Evolutionary conservation across 2,113 vertebrate genomes (phyloP), one percentile per base, ranked within the genome.

Genomic region (Chaetura pelagica): DNA sequence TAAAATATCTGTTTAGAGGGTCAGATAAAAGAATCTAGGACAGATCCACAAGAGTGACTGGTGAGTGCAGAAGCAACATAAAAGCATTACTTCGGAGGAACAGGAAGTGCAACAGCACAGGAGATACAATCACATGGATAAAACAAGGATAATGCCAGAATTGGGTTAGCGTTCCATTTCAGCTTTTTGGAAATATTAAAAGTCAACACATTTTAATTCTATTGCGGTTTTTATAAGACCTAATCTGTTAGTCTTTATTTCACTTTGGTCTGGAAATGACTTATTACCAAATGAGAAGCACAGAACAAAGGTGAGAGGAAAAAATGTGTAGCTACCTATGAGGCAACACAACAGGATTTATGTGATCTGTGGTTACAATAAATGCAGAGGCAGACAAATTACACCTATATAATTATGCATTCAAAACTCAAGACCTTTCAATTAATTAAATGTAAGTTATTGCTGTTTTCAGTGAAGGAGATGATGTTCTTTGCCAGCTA

Each of bases 21-120:
- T 76, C 93, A 95, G 49, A 72, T 81, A 69, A 84, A 91, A 96
- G 93, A 89, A 97, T 95, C 62, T 91, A 91, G 94, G 91, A 73
- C 87, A 91, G 49, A 93, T 72, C 40, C 49, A 19, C 46, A 68
- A 22, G 58, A 91, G 26, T 4, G 32, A 90, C 57, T 32, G 0
- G 0, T 84, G 69, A 87, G 57, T 15, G 54, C 73, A 89, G 74
- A 82, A 89, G 71, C 81, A 85, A 75, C 3, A 15, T 27, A 61
- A 72, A 89, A 92, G 72, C 71, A 75, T 22, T 20, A 87, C 57
- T 95, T 81, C n/a, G 64, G 87, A 82, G 58, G n/a, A 89, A 54
- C 76, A 92, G 84, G 93, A 95, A 96, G 69, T 57, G 7, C 7
- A 66, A 44, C 1, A 89, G 68, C 86, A 78, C 32, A 29, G 44